Conservation (phyloP, 2,888 invertebrate genomes). For the Harpagoxenus sublaevis region DNA sequence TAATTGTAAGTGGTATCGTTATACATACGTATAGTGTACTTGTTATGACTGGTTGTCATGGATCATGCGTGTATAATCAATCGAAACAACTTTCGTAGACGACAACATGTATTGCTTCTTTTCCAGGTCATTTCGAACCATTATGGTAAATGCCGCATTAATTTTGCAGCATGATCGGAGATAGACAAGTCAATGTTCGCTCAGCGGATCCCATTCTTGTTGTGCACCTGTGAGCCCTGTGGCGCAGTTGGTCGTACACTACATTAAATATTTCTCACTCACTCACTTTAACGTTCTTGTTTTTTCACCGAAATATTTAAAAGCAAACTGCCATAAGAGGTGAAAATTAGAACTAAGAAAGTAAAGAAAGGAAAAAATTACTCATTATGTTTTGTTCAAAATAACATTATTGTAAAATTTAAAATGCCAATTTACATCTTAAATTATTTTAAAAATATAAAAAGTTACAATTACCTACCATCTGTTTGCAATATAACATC, state of each 20-base stretch:
- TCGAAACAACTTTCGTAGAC: conserved; percentile 51
- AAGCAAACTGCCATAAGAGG: conserved; percentile 2
- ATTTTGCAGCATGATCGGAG: conserved; percentile 80
- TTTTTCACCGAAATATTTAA: conserved; percentile 59
- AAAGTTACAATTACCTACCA: neutral
- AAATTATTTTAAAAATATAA: neutral
- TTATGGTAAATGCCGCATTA: conserved; percentile 81
- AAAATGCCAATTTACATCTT: neutral
- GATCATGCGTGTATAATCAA: conserved; percentile 56
- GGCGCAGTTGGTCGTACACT: conserved; percentile 49
- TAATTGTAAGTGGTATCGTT: neutral
- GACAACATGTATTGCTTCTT: conserved; percentile 50
- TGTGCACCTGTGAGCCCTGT: conserved; percentile 40
- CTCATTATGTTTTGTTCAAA: neutral
- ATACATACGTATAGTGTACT: neutral
- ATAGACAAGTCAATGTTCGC: conserved; percentile 72
- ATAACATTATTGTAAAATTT: conserved; percentile 7
- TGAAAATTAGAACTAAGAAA: neutral
- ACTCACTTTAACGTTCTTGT: conserved; percentile 52
- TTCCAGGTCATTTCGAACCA: conserved; percentile 70
- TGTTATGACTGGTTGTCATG: conserved; percentile 74
- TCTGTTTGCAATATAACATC: neutral
- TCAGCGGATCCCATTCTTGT: conserved; percentile 57
- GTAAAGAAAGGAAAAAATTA: neutral
- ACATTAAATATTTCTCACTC: conserved; percentile 79